Evolutionary conservation across 2,797 vertebrate species (phyloP).

Genomic region (Scarus forsteni): DNA sequence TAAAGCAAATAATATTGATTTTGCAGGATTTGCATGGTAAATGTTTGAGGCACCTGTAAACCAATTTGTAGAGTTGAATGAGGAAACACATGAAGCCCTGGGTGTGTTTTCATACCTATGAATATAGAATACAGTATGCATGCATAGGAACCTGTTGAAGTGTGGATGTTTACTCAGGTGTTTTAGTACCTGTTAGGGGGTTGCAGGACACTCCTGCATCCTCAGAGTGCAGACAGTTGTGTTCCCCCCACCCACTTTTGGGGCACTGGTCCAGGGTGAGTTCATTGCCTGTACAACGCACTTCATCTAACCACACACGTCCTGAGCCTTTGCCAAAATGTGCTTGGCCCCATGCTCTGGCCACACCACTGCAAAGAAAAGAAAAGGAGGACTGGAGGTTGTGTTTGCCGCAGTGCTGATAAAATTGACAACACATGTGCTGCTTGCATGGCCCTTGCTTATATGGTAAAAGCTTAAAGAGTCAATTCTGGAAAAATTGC

Average conservation of each 20-base stretch:
- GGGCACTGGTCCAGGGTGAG: conserved; percentile 94
- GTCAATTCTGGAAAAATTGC: background rate
- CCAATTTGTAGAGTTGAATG: too few relatives aligned
- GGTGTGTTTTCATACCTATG: too few relatives aligned
- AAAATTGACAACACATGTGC: conserved; percentile 35
- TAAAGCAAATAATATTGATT: too few relatives aligned
- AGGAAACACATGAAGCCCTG: too few relatives aligned
- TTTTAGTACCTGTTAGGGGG: conserved; percentile 87
- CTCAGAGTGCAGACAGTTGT: conserved; percentile 95
- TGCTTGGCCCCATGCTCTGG: conserved; percentile 90
- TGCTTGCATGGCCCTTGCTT: background rate
- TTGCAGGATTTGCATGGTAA: too few relatives aligned
- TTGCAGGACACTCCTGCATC: conserved; percentile 95
- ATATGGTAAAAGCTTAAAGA: background rate
- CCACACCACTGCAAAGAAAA: conserved; percentile 85
- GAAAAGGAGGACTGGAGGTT: conserved; percentile 6
- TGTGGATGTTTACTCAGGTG: conserved; percentile 6
- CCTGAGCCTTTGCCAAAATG: conserved; percentile 92
- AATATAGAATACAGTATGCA: too few relatives aligned
- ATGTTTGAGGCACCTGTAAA: too few relatives aligned
- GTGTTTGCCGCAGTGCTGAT: conserved; percentile 9
- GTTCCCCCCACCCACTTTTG: conserved; percentile 91
- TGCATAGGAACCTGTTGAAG: conserved; percentile 57
- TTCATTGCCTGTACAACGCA: conserved; percentile 95
- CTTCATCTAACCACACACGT: conserved; percentile 91